Percentiles rank a stretch among this genome's conserved stretches.
phyloP scores from a whole-genome alignment of 2,797 vertebrate species.

The Trematomus bernacchii region DNA sequence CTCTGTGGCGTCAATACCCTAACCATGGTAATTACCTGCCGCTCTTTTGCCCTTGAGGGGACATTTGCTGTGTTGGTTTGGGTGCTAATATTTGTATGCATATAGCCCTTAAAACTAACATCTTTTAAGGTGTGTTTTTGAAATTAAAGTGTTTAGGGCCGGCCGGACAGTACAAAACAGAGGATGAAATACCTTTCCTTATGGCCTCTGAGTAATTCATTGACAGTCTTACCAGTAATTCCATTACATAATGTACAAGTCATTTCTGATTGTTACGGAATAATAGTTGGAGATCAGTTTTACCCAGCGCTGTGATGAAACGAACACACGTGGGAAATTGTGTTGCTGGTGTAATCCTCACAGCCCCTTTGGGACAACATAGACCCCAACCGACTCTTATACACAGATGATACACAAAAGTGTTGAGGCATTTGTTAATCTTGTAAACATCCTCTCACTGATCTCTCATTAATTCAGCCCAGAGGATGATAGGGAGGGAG shows the following conservation, averaged over 20 bases:
- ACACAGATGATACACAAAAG: constrained; percentile 43
- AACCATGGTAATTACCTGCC: constrained; percentile 58
- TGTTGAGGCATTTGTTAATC: constrained; percentile 75
- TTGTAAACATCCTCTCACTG: constrained; percentile 77
- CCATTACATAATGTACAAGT: constrained; percentile 11
- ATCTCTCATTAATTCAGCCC: constrained; percentile 78
- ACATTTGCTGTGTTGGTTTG: constrained; percentile 19
- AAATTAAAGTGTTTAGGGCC: constrained; percentile 16
- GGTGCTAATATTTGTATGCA: constrained; percentile 24
- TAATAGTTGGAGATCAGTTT: constrained; percentile 18
- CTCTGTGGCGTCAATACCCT: constrained; percentile 54
- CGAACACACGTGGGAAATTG: constrained; percentile 37
- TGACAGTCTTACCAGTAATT: constrained; percentile 2
- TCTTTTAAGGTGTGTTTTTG: constrained; percentile 14
- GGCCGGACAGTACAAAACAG: constrained; percentile 5
- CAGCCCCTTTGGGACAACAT: constrained; percentile 53
- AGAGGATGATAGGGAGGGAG: constrained; percentile 56
- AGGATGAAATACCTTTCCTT: not conserved
- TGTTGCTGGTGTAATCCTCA: constrained; percentile 48
- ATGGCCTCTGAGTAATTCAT: constrained; percentile 6
- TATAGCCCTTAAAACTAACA: constrained; percentile 11
- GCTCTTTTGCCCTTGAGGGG: constrained; percentile 32
- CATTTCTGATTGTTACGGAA: constrained; percentile 10
- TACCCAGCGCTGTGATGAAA: constrained; percentile 21
- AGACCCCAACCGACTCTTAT: constrained; percentile 47